These are phyloP conservation scores for Chymomyza caudatula DNA, from an alignment of 2,888 invertebrate species.

Conservation along the genomic window DNA sequence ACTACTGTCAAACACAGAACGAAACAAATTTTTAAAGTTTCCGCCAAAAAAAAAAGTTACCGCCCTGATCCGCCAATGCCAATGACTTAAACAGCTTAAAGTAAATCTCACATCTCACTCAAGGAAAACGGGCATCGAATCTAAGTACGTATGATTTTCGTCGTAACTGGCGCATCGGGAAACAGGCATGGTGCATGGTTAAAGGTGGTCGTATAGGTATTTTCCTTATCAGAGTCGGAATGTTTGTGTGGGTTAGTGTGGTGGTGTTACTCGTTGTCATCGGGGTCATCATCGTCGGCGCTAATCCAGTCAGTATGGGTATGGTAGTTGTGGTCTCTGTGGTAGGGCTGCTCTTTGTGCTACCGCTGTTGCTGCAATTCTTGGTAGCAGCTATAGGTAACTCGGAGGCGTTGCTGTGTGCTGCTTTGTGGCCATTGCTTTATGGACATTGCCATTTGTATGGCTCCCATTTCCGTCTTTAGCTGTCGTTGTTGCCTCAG, in stretches of 20 bases:
- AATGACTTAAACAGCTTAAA: too few species aligned
- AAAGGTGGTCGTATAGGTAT: slow-evolving; percentile 73
- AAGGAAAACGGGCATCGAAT: too few species aligned
- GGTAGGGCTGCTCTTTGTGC: slow-evolving; percentile 31
- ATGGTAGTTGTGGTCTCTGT: slow-evolving; percentile 57
- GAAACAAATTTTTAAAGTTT: too few species aligned
- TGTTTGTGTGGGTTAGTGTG: slow-evolving; percentile 47
- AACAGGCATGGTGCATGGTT: slow-evolving; percentile 77
- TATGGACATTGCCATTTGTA: slow-evolving; percentile 32
- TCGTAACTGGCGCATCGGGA: slow-evolving; percentile 83
- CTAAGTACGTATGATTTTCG: slow-evolving; percentile 83
- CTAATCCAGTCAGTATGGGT: slow-evolving; percentile 55
- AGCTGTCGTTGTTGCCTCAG: slow-evolving; percentile 13
- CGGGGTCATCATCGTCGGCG: slow-evolving; percentile 40
- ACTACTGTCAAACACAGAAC: too few species aligned
- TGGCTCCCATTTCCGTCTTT: too few species aligned
- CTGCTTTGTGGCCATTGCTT: slow-evolving; percentile 29
- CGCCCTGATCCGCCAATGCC: too few species aligned
- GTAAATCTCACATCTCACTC: too few species aligned
- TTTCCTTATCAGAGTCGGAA: slow-evolving; percentile 76
- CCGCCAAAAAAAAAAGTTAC: too few species aligned
- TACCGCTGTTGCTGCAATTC: slow-evolving; percentile 22
- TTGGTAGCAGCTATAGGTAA: slow-evolving; percentile 23
- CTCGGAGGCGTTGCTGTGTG: slow-evolving; percentile 9
- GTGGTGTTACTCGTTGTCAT: slow-evolving; percentile 10